Evolutionary conservation across 2,888 invertebrate species (phyloP).

Genomic region (Lithosia quadra): DNA sequence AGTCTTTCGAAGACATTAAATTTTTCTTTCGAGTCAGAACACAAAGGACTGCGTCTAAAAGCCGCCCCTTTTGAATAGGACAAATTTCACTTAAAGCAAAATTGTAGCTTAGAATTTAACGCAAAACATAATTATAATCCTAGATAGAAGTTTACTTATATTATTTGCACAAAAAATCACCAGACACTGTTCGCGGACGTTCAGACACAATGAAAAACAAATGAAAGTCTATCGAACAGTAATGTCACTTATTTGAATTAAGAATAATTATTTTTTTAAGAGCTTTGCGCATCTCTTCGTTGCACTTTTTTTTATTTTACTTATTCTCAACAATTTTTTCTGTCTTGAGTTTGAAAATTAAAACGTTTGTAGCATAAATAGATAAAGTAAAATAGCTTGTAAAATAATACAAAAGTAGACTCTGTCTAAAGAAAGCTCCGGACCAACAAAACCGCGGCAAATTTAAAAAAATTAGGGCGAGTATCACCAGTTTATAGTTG

Average conservation of each 20-base stretch:
- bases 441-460: too few species aligned
- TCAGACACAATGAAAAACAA: conserved; percentile 50
- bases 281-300: neutral
- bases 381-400: too few species aligned
- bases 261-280: conserved; percentile 25
- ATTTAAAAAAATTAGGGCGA: too few species aligned
- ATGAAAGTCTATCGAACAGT: conserved; percentile 34
- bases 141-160: conserved; percentile 57
- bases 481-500: too few species aligned
- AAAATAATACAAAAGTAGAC: too few species aligned
- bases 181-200: conserved; percentile 40
- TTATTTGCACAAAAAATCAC: conserved; percentile 42
- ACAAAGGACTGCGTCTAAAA: conserved; percentile 60
- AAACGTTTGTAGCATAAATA: too few species aligned
- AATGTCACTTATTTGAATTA: conserved; percentile 45
- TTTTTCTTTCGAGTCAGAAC: conserved; percentile 57
- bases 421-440: too few species aligned
- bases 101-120: conserved; percentile 57
- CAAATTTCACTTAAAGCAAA: conserved; percentile 58
- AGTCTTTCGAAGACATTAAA: conserved; percentile 73
- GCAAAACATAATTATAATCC: conserved; percentile 60
- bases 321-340: too few species aligned
- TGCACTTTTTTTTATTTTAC: neutral
- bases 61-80: conserved; percentile 60
- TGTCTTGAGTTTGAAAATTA: too few species aligned